Base-by-base conservation (phyloP, 2,113 vertebrate genomes). In the Embiotoca jacksoni region DNA sequence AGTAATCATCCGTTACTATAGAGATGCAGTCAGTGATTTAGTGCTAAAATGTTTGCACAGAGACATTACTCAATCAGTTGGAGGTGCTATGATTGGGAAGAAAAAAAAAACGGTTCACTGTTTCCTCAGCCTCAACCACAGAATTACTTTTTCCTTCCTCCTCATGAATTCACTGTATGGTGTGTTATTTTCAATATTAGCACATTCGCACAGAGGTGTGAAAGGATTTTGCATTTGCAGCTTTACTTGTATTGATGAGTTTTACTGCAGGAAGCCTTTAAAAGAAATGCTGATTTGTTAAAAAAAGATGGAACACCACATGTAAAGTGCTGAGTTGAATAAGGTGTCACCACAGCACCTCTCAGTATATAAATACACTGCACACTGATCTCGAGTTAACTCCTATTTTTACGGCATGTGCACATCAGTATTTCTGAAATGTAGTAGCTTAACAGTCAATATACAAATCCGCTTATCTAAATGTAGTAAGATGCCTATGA, bases 381-480 rank as follows among this genome's bases (percentile, higher is more conserved):
- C 47, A 64, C 10, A 6, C 13, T 50, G 46, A 44, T 7, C 32
- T 58, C 15, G 2, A 44, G 44, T 9, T 41, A 31, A 15, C 41
- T 32, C 13, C 31, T 15, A 3, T 33, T 30, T 54, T 9, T 1
- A 4, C 49, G 35, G 7, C 35, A 33, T 56, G 46, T 52, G 15
- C 11, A 4, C 6, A 53, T 13, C 5, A 54, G 50, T 57, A 3
- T 70, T 53, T 59, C 30, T 69, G 7, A 16, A 10, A 36, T 46
- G 6, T 32, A 58, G 41, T 2, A 2, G 23, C 3, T 50, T 10
- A 65, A 66, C 60, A 60, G 14, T 71, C 15, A 76, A 76, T 16
- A 71, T n/a, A 69, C 13, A 50, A 23, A 32, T 23, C 35, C 55
- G 14, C 31, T 54, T 56, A 1, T 47, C 11, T 15, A 52, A 63